Evolutionary conservation across 2,113 vertebrate genomes (phyloP), one percentile per base, ranked within the genome.

Genomic region (Tetraodon nigroviridis): DNA sequence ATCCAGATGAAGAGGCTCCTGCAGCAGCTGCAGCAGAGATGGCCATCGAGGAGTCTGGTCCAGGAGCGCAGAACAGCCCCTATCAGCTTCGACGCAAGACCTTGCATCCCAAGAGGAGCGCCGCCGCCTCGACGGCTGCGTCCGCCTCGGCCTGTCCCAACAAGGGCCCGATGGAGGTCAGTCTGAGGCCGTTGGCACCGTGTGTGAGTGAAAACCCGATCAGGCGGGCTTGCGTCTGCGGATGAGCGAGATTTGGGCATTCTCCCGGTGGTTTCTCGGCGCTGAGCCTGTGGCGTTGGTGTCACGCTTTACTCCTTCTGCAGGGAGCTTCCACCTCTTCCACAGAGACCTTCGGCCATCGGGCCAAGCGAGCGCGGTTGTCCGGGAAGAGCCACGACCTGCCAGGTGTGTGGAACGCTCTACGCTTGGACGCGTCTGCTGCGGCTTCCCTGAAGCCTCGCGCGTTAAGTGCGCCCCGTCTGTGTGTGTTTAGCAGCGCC

Each of bases 11-110:
- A 92, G 94, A 97, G 91, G 94, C 94, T 87, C 95, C 95, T 93
- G 95, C 96, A 72, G 87, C 87, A 56, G 87, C 86, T 61, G 86
- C 87, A 77, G 85, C 87, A 95, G 97, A 99, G 91, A 97, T 98
- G 97, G 95, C 96, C 90, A 95, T 95, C 91, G 97, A 99, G 92
- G 96, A 99, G 92, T 99, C 96, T 55, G 96, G 95, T 88, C 94
- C 94, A 90, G 97, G 95, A 91, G 95, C 97, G 91, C 95, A 98
- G 89, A 99, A 99, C 87, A 98, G 96, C 92, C 97, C 97, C 68
- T 99, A 99, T 88, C 95, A 98, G 90, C 95, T 98, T 86, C 93
- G 97, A 81, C 94, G 96, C 89, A 99, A 99, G 91, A 98, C 95
- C 85, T 92, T 99, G 89, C 84, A 97, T 87, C 96, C 96, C 78